phyloP scores from a whole-genome alignment of 2,888 invertebrate genomes.

The Oligia fasciuncula region DNA sequence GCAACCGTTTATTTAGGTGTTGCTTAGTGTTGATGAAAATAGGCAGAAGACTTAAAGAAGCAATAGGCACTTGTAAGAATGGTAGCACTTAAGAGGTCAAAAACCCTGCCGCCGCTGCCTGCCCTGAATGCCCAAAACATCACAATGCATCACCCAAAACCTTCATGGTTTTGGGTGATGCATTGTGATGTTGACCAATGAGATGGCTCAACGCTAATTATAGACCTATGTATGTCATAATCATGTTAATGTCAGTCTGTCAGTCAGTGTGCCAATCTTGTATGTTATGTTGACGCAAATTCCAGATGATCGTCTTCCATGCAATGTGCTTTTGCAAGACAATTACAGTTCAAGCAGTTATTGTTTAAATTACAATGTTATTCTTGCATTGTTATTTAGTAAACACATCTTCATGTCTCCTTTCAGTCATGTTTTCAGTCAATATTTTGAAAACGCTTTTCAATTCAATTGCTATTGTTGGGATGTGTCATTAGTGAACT shows the following conservation, averaged over 20 bases:
- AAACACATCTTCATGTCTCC: conserved; percentile 29
- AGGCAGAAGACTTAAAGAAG: not conserved
- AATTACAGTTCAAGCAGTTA: conserved; percentile 22
- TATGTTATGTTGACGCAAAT: conserved; percentile 39
- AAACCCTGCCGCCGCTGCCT: too few species aligned
- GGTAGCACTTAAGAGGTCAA: not conserved
- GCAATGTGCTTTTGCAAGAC: conserved; percentile 43
- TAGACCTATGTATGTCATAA: conserved; percentile 38
- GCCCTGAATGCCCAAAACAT: too few species aligned
- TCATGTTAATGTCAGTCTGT: conserved; percentile 48
- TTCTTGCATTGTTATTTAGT: conserved; percentile 25
- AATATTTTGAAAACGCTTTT: conserved; percentile 36
- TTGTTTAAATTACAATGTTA: not conserved
- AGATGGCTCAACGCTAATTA: conserved; percentile 44
- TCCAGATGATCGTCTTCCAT: conserved; percentile 16
- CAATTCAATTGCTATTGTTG: conserved; percentile 22
- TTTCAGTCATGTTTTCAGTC: conserved; percentile 40
- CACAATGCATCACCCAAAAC: too few species aligned
- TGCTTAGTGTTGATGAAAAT: not conserved
- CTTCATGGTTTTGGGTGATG: too few species aligned
- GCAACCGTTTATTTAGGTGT: not conserved
- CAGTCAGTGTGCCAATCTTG: conserved; percentile 30
- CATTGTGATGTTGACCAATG: too few species aligned
- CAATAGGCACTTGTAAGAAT: not conserved
- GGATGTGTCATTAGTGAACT: conserved; percentile 21